phyloP scores from a whole-genome alignment of 2,888 invertebrate species.

The Idaea biselata region DNA sequence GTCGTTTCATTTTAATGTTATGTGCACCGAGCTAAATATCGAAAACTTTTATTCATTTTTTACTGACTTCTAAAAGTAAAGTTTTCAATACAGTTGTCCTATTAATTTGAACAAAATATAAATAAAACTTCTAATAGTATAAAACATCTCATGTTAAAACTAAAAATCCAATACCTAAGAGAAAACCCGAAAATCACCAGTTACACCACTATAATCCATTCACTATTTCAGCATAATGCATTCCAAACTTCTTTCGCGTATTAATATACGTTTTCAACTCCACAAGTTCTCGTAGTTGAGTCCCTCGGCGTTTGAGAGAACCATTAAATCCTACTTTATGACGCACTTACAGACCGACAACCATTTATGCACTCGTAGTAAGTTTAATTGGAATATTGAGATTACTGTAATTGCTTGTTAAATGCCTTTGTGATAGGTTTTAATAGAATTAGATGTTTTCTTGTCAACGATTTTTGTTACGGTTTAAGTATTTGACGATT shows the following conservation, averaged over 20 bases:
- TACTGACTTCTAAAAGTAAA: too few species aligned
- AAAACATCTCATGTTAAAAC: too few species aligned
- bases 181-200: neutral
- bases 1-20: too few species aligned
- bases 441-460: neutral
- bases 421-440: constrained; percentile 5
- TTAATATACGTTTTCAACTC: constrained; percentile 18
- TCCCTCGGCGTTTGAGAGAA: constrained; percentile 56
- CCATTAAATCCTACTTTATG: constrained; percentile 73
- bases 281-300: constrained; percentile 40
- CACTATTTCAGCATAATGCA: neutral
- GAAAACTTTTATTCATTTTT: neutral
- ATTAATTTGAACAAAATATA: too few species aligned
- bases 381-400: constrained; percentile 75
- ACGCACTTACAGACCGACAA: constrained; percentile 54
- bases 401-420: constrained; percentile 62
- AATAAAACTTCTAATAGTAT: too few species aligned
- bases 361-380: constrained; percentile 65
- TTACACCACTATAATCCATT: neutral
- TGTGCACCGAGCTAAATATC: too few species aligned
- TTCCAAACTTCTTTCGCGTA: constrained; percentile 7
- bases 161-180: neutral
- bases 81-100: too few species aligned
- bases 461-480: neutral
- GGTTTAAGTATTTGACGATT: neutral